Conservation (phyloP, 2,888 invertebrate species). For the Erebia ligea region DNA sequence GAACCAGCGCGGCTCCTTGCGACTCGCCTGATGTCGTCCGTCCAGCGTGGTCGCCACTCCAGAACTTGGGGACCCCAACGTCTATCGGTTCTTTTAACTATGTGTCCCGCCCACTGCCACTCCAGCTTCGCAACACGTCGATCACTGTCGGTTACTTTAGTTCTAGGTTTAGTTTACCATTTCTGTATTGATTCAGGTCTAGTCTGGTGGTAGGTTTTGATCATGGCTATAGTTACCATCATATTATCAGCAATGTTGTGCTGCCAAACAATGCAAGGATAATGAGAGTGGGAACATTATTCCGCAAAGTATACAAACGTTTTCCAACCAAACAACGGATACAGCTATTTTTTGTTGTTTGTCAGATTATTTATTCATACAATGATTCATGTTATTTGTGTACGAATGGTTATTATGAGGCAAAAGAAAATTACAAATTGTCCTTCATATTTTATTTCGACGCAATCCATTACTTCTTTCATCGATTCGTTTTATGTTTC, state of each 20-base stretch:
- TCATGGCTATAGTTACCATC: background rate
- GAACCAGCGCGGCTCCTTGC: no score
- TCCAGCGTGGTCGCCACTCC: no score
- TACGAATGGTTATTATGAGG: slow-evolving; percentile 5
- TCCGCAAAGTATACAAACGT: background rate
- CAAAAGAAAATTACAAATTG: slow-evolving; percentile 8
- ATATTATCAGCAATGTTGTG: background rate
- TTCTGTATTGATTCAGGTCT: no score
- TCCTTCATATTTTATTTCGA: background rate
- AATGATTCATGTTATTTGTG: slow-evolving; percentile 11
- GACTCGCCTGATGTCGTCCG: no score
- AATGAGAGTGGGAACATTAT: background rate
- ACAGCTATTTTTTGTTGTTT: slow-evolving; percentile 4
- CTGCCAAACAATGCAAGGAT: background rate
- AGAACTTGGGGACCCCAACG: no score
- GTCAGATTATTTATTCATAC: slow-evolving; percentile 15
- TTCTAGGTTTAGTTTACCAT: no score
- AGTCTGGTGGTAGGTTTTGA: no score
- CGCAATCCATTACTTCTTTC: background rate
- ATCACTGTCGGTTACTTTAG: no score
- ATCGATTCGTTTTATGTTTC: no score
- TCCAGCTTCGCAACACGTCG: no score
- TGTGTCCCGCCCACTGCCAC: no score
- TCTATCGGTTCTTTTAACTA: no score
- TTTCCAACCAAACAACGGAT: background rate